Base-by-base conservation (phyloP, 2,113 vertebrate species). In the Salvelinus alpinus region DNA sequence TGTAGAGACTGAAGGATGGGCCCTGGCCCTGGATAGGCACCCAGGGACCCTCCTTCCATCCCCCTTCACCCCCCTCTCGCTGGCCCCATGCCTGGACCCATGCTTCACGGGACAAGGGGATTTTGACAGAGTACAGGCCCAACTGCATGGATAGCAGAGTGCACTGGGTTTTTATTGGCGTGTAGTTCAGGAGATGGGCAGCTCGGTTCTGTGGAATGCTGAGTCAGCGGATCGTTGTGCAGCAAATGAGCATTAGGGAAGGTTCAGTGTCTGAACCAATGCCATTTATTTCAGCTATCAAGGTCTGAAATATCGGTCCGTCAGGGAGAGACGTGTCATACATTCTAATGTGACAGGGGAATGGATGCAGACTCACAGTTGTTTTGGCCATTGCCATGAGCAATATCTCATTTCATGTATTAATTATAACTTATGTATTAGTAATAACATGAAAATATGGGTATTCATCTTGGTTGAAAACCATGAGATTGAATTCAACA, bases 51-150 rank as follows among this genome's bases (percentile, higher is more conserved):
- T 70, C 25, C 69, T 71, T 71, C 94, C 95, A 92, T 93, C 93
- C 91, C 94, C 92, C 91, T 90, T 90, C 93, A 86, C 90, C 91
- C 91, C 89, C 89, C 90, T 94, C 93, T 91, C 91, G 94, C 95
- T 94, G 94, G 93, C 71, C 76, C 80, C 70, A 73, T 80, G 82
- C 84, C 74, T 65, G 75, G 76, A 51, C 48, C 48, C 48, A 54
- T 14, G 51, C 60, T 83, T 82, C 25, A 25, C 25, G 13, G 18
- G 65, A 22, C n/a, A 82, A 78, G 80, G 85, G 82, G 80, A 79
- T 76, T 82, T 88, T 91, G 87, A 91, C 82, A 64, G 84, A 87
- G 86, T 82, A 75, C 69, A 44, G 82, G 16, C 85, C 79, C 62
- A 68, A 78, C 78, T 87, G 72, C 27, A 72, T 76, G 77, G 81